A percentile compares a stretch with the other conserved stretches of the same genome.
These are phyloP conservation scores for Slavum lentiscoides DNA, from an alignment of 2,888 invertebrate genomes.

Conservation along the genomic window DNA sequence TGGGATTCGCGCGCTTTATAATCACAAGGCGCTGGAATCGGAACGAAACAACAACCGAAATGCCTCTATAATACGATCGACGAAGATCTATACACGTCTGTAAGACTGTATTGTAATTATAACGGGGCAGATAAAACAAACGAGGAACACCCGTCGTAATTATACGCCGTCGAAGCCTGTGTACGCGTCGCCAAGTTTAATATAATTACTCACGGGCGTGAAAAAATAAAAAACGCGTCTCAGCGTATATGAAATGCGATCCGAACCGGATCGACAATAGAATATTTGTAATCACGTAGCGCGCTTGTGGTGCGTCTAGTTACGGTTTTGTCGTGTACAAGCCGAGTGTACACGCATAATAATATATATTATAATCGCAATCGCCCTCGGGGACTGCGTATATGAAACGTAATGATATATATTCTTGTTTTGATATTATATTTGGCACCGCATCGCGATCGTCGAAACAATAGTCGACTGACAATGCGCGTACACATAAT, in stretches of 20 bases:
- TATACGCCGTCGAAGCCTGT: no score
- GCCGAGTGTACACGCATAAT: no score
- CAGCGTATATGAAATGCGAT: neutral
- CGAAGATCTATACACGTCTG: neutral
- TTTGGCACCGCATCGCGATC: neutral
- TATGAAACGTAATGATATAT: neutral
- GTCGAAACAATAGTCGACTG: slow-evolving; percentile 35
- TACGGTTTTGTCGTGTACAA: neutral
- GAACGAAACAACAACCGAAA: no score
- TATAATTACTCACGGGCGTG: no score
- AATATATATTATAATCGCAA: neutral
- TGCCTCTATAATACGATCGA: no score
- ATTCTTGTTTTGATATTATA: neutral
- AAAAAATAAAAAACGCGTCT: neutral
- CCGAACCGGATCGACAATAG: neutral
- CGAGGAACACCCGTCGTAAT: no score
- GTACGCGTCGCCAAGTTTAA: no score
- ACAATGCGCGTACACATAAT: neutral
- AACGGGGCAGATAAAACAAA: neutral
- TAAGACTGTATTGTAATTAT: no score
- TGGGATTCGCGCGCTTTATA: no score
- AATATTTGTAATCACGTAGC: neutral
- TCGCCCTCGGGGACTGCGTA: neutral
- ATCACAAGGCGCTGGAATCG: no score
- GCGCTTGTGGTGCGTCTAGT: neutral